These are phyloP conservation scores for Thamnophis sirtalis DNA, from an alignment of 2,113 vertebrate species.

Conservation along the genomic window DNA sequence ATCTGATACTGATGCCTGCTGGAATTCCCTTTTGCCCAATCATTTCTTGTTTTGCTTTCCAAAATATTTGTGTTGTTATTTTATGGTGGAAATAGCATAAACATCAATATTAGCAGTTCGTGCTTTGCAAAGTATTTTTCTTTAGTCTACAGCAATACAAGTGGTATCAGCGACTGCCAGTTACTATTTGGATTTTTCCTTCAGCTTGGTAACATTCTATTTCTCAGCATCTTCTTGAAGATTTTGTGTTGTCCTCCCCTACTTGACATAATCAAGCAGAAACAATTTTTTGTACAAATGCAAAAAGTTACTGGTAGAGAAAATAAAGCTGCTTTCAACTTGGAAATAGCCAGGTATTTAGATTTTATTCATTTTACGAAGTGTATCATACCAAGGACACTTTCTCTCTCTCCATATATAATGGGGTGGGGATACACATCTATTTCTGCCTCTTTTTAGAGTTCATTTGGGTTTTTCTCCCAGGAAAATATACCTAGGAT, in stretches of 20 bases:
- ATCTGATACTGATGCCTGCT: not conserved
- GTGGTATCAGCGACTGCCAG: not conserved
- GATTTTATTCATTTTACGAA: not conserved
- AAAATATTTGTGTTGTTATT: not conserved
- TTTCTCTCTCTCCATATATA: not conserved
- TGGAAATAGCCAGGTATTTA: not conserved
- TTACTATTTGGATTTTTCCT: not conserved
- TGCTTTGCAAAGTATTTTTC: not conserved
- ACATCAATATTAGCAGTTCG: not conserved
- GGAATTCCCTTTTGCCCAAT: not conserved
- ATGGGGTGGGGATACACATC: not conserved
- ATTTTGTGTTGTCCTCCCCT: not conserved
- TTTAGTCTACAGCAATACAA: not conserved
- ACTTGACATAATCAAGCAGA: not conserved
- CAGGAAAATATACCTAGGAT: not conserved
- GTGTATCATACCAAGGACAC: not conserved
- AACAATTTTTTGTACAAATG: not conserved
- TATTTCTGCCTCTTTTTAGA: not conserved
- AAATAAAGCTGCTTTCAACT: not conserved
- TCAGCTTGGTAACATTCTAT: not conserved
- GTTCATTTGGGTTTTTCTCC: not conserved
- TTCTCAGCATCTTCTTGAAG: not conserved
- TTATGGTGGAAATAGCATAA: not conserved
- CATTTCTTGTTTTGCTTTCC: not conserved
- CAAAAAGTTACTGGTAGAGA: not conserved